Base-by-base conservation (phyloP, 53 echinoderm and acorn worm species). In the Pentamera pediparva region DNA sequence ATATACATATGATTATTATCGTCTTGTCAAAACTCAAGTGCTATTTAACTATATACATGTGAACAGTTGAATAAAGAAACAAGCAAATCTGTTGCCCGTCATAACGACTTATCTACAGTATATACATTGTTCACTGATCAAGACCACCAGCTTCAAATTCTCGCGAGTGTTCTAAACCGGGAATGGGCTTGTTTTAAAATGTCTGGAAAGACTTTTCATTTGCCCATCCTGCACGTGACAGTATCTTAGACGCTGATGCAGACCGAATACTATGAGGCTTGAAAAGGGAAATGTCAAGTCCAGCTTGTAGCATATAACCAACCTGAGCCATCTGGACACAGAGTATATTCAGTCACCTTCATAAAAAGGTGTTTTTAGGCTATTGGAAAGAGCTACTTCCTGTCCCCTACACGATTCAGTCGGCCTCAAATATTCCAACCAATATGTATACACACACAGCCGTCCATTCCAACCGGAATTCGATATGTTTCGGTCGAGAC, bases 161-260 rank as follows among this genome's bases (percentile, higher is more conserved):
- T n/a, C n/a, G n/a, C 9, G 1, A 2, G 19, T 61, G 61, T 6
- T 61, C 32, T 4, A 9, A 9, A 32, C n/a, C 17, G 15, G 31
- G 28, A 53, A 72, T 24, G 12, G 45, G 53, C 13, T 72, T 72
- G 26, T 51, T 51, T 18, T 49, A 53, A 4, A 24, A 53, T 72
- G 29, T 26, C 28, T 15, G 19, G 51, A 72, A 72, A 5, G 72
- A 50, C 0, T 53, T 72, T 51, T 72, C 53, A 53, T 48, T 72
- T 21, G 32, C 19, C 54, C 72, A 72, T 27, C 72, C 53, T 2
- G 52, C 72, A 25, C 51, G 72, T 18, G 48, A 32, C 7, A 72
- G 18, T 0, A 72, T 72, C 51, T 72, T 72, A n/a, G 72, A 72
- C 5, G 28, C 45, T 8, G 39, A 25, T 74, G 72, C 72, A 22